phyloP scores from a whole-genome alignment of 2,797 vertebrate genomes.

The Sitta carolinensis region DNA sequence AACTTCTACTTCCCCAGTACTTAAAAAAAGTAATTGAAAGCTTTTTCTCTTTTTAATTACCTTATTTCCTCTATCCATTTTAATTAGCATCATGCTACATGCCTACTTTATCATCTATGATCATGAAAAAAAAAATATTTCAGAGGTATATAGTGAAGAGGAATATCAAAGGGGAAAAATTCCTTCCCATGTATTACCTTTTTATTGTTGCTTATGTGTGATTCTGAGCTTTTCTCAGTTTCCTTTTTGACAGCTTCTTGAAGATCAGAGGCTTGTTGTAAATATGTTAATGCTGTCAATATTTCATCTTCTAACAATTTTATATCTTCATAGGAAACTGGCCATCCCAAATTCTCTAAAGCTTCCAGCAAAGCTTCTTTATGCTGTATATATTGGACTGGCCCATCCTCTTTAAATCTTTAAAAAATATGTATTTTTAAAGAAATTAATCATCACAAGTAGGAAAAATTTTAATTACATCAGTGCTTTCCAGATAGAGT shows the following conservation, averaged over 20 bases:
- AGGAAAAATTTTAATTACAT: not conserved
- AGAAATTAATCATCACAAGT: not conserved
- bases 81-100: not conserved
- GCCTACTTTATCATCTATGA: not conserved
- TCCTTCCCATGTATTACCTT: slow-evolving; percentile 16
- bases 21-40: not conserved
- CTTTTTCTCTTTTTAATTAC: not conserved
- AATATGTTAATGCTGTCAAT: slow-evolving; percentile 69
- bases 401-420: slow-evolving; percentile 73
- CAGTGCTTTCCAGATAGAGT: not conserved
- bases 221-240: not conserved
- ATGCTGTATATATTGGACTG: slow-evolving; percentile 74
- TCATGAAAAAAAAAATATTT: not conserved
- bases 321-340: slow-evolving; percentile 76
- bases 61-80: not conserved
- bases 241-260: slow-evolving; percentile 70
- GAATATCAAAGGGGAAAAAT: not conserved
- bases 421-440: not conserved
- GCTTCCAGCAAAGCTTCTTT: slow-evolving; percentile 72
- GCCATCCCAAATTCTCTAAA: slow-evolving; percentile 77
- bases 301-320: slow-evolving; percentile 80
- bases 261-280: slow-evolving; percentile 79
- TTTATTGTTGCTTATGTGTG: not conserved
- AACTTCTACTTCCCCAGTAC: not conserved
- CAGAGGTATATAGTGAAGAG: not conserved